A percentile compares a stretch with the other conserved stretches of the same genome.
phyloP scores from a whole-genome alignment of 2,888 invertebrate genomes.

The Lasioglossum leucozonium region DNA sequence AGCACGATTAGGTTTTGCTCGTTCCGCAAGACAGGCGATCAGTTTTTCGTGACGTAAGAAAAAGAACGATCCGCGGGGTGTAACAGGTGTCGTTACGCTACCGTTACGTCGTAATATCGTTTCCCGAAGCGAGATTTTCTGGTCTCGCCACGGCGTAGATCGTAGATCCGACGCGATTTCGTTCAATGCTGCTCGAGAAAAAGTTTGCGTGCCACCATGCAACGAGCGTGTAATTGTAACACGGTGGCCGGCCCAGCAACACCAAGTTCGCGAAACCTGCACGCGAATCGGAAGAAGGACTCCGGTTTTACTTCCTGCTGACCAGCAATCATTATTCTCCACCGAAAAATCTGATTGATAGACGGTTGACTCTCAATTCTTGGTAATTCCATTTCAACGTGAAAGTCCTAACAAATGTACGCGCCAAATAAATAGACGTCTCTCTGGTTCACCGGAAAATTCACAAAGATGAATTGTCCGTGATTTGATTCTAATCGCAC shows the following conservation, averaged over 20 bases:
- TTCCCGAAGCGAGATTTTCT: constrained; percentile 36
- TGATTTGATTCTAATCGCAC: too few species aligned
- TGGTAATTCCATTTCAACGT: too few species aligned
- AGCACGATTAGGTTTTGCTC: neutral
- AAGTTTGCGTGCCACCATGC: constrained; percentile 30
- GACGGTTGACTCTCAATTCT: too few species aligned
- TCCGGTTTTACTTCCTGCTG: neutral
- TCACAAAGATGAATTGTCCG: too few species aligned
- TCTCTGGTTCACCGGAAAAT: too few species aligned
- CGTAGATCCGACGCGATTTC: constrained; percentile 25
- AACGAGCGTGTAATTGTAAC: constrained; percentile 12
- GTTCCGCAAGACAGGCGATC: constrained; percentile 44
- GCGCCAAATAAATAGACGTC: too few species aligned
- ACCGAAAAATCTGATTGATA: too few species aligned
- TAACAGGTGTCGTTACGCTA: constrained; percentile 61
- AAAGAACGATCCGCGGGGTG: constrained; percentile 30
- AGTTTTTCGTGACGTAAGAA: constrained; percentile 58
- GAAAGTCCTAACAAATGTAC: too few species aligned
- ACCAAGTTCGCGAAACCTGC: neutral
- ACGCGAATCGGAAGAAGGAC: neutral
- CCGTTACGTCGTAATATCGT: constrained; percentile 41
- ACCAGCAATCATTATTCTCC: too few species aligned
- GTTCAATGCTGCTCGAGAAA: constrained; percentile 28
- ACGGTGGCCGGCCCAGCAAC: neutral
- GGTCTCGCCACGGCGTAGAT: neutral